A percentile compares a stretch with the other conserved stretches of the same genome.
These are phyloP conservation scores for Rhagoletis pomonella DNA, from an alignment of 1,140 invertebrate genomes.

Conservation along the genomic window DNA sequence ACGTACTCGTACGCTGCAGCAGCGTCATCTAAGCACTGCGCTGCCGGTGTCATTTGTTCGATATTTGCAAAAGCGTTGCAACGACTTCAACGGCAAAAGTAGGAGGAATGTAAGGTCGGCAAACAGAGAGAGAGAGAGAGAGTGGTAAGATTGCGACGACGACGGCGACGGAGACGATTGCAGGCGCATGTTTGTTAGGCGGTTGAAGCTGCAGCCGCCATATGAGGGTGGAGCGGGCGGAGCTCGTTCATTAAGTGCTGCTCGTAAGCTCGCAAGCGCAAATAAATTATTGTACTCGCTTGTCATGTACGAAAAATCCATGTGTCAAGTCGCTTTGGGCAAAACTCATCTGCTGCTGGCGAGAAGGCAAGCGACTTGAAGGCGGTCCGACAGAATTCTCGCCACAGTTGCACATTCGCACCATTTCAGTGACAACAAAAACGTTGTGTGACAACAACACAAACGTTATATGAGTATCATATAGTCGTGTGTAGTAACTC, in stretches of 20 bases:
- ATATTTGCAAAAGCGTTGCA: constrained; percentile 42
- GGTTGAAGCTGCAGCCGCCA: neutral
- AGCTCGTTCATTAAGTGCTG: constrained; percentile 48
- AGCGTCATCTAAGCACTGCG: neutral
- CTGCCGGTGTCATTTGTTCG: constrained; percentile 41
- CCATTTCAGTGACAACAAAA: neutral
- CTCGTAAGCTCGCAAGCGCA: constrained; percentile 39
- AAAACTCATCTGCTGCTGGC: neutral
- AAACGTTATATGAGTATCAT: too few species aligned
- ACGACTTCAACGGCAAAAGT: neutral
- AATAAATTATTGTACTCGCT: constrained; percentile 52
- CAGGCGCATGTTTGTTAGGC: neutral
- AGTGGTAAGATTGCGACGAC: neutral
- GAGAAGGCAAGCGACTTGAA: neutral
- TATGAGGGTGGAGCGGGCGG: constrained; percentile 7
- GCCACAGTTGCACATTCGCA: constrained; percentile 14
- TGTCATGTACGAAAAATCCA: constrained; percentile 51
- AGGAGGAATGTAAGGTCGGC: neutral
- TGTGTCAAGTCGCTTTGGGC: constrained; percentile 44
- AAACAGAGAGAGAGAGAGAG: neutral
- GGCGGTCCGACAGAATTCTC: constrained; percentile 25
- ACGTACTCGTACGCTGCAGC: neutral
- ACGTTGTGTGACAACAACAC: neutral
- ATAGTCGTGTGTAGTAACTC: neutral
- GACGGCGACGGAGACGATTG: neutral